Evolutionary conservation across 2,113 vertebrate genomes (phyloP).

Genomic region (Rhinolophus ferrumequinum): DNA sequence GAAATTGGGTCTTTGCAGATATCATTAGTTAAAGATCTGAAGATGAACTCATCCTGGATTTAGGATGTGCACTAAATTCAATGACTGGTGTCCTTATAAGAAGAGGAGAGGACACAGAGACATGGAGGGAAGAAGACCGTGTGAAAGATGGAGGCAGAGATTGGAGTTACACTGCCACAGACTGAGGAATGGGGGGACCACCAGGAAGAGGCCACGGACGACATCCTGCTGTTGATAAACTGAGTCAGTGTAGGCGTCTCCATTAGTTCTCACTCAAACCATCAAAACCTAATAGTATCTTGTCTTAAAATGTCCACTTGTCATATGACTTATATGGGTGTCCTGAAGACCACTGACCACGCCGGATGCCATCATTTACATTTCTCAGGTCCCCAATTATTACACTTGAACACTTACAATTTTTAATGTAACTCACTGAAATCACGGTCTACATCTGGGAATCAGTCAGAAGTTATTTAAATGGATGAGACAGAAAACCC

Average conservation of each 20-base stretch:
- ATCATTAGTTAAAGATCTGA: background rate
- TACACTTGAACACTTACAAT: background rate
- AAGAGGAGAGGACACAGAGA: background rate
- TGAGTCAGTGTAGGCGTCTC: background rate
- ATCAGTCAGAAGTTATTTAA: background rate
- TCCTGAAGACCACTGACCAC: background rate
- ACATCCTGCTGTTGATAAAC: background rate
- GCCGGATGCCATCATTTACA: background rate
- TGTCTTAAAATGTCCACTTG: background rate
- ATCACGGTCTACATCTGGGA: background rate
- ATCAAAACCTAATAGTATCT: background rate
- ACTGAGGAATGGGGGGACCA: background rate
- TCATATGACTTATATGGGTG: background rate
- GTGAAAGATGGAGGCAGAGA: background rate
- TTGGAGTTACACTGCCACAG: no score
- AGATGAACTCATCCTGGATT: background rate
- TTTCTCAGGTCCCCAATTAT: background rate
- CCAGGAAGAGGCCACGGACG: background rate
- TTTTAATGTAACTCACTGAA: background rate
- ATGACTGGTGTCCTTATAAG: background rate
- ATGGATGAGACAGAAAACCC: background rate
- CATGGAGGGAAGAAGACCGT: background rate
- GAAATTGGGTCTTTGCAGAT: background rate
- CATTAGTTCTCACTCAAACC: background rate
- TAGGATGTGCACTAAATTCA: background rate